Evolutionary conservation across 2,113 vertebrate species (phyloP).

Genomic region (Oxyruncus cristatus): DNA sequence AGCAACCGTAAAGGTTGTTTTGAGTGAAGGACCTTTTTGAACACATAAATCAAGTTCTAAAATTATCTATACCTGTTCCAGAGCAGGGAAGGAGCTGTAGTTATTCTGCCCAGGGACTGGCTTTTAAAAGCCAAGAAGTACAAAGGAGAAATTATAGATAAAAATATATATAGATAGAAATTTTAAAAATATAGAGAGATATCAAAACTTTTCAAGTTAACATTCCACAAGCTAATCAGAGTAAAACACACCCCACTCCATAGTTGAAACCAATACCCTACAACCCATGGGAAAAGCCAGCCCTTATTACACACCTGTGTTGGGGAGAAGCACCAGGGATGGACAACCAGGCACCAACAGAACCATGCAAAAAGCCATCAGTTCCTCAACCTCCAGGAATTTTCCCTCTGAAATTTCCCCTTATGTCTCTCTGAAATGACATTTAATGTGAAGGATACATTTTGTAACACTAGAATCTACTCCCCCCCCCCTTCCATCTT

Average conservation of each 20-base stretch:
- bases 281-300: neutral
- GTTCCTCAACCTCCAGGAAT: neutral
- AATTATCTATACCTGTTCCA: neutral
- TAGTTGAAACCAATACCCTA: neutral
- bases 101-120: neutral
- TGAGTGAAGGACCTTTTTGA: neutral
- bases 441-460: neutral
- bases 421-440: neutral
- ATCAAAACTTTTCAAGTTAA: neutral
- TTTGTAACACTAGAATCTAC: neutral
- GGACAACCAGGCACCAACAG: neutral
- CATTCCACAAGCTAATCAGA: neutral
- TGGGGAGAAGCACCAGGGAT: neutral
- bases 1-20: neutral
- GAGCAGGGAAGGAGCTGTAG: neutral
- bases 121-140: neutral
- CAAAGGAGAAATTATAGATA: neutral
- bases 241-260: neutral
- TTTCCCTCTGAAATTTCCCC: neutral
- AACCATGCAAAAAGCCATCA: fast-evolving
- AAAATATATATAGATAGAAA: neutral
- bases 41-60: neutral
- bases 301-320: too few species aligned
- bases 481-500: neutral
- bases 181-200: neutral